These are phyloP conservation scores for Teleogryllus oceanicus DNA, from an alignment of 2,888 invertebrate genomes.

Conservation along the genomic window DNA sequence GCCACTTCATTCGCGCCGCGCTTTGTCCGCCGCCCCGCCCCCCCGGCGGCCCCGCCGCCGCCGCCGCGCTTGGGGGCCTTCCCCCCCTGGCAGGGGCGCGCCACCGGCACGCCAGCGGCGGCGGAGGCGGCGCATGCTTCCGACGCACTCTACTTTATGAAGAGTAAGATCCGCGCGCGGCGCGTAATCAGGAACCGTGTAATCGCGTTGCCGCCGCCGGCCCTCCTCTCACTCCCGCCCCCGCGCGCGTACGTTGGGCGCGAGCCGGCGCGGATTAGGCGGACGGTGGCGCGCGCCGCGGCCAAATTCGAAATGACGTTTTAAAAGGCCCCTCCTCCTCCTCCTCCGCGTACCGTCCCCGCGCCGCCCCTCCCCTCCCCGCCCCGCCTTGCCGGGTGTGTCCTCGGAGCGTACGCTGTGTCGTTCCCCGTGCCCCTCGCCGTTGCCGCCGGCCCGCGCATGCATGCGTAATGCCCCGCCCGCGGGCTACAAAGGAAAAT, in stretches of 20 bases:
- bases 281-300: slow-evolving; percentile 21
- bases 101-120: neutral
- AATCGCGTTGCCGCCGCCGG: slow-evolving; percentile 30
- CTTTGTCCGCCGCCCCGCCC: slow-evolving; percentile 23
- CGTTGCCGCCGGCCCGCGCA: slow-evolving; percentile 11
- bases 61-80: slow-evolving; percentile 22
- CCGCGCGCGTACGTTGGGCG: slow-evolving; percentile 44
- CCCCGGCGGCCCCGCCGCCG: slow-evolving; percentile 22
- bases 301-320: slow-evolving; percentile 38
- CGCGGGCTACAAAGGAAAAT: slow-evolving; percentile 35
- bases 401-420: too few species aligned
- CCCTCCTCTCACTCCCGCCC: slow-evolving; percentile 39
- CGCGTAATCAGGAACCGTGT: slow-evolving; percentile 23
- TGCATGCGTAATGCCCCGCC: slow-evolving; percentile 20
- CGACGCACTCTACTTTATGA: slow-evolving; percentile 33
- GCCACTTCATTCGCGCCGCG: slow-evolving; percentile 1
- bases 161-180: slow-evolving; percentile 21
- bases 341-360: neutral
- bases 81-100: neutral
- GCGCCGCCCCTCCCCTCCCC: neutral
- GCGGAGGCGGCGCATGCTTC: neutral
- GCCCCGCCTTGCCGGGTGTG: neutral
- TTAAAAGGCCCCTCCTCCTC: slow-evolving; percentile 32
- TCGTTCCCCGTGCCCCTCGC: neutral
- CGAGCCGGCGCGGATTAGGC: slow-evolving; percentile 43